Base-by-base conservation (phyloP, 2,797 vertebrate species). In the Trachurus trachurus region DNA sequence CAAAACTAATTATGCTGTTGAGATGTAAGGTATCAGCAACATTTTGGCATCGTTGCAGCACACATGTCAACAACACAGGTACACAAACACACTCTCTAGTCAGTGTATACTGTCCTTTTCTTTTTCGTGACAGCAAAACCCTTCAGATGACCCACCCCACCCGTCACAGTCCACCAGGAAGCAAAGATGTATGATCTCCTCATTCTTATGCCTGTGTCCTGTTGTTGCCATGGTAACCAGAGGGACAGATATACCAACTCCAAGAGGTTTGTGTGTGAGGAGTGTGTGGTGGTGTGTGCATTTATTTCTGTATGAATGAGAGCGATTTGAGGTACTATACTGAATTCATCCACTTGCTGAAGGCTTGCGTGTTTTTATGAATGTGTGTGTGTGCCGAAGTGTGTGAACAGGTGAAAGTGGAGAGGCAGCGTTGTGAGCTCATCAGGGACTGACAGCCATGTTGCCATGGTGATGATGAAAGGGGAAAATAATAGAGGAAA, bases 191-290 rank as follows among this genome's bases (percentile, higher is more conserved):
- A 85, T 73, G 86, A 92, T 54, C 92, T 91, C 40, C 89, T 95
- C 64, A 79, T 58, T 42, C 72, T 93, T 65, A 86, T 83, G 52
- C 92, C 90, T 11, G 54, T 40, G 68, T 86, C 53, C 54, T 93
- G 74, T 87, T 92, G 66, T 97, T 96, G 93, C 96, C 96, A 61
- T 83, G 94, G 90, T 91, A 96, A 89, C 93, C 89, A 61, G 44
- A 79, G 66, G 87, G 76, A 73, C 69, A 78, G 31, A 34, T 88
- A 22, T 90, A 92, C 75, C 83, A 69, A 47, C 85, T 82, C 73
- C 78, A 92, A 31, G 78, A 93, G 89, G 93, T 95, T 72, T 56
- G 61, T 44, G 8, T 39, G 13, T 29, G 21, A 53, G 39, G 9
- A 34, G 13, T 34, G 21, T 57, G 39, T 50, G 22, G 80, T 90